Percentiles rank a stretch among this genome's conserved stretches.
Conservation (phyloP, 2,888 invertebrate species). For the Aspidapion aeneum region DNA sequence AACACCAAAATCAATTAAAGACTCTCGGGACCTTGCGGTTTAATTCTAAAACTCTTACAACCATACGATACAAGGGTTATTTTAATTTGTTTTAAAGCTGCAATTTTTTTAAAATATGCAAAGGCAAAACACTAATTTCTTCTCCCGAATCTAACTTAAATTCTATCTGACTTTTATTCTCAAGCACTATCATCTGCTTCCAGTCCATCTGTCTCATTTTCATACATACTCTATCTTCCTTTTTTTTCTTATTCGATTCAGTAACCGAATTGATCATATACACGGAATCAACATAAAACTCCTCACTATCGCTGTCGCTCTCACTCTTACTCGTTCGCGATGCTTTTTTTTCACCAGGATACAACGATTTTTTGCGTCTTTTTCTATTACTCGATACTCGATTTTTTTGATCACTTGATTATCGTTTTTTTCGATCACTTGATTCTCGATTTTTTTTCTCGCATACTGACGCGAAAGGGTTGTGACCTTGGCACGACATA, state of each 20-base stretch:
- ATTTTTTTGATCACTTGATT: neutral
- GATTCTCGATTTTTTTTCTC: no score
- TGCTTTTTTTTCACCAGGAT: neutral
- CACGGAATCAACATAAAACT: slow-evolving; percentile 2
- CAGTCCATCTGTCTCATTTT: neutral
- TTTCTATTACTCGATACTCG: neutral
- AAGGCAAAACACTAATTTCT: slow-evolving; percentile 26
- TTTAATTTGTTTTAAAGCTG: no score
- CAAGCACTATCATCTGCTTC: neutral
- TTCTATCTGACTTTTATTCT: neutral
- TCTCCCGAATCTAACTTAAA: neutral
- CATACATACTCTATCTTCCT: no score
- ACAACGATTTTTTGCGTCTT: neutral
- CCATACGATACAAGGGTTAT: no score
- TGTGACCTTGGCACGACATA: neutral
- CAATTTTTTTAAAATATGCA: slow-evolving; percentile 33
- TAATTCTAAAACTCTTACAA: no score
- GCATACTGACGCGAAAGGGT: neutral
- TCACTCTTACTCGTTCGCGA: neutral
- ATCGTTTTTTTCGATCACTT: no score
- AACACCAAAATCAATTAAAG: slow-evolving; percentile 7
- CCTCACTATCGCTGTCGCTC: slow-evolving; percentile 1
- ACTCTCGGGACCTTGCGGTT: neutral
- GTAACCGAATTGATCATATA: neutral
- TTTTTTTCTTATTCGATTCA: neutral